Conservation (phyloP, 2,113 vertebrate species). For the Spizaetus ornatus region DNA sequence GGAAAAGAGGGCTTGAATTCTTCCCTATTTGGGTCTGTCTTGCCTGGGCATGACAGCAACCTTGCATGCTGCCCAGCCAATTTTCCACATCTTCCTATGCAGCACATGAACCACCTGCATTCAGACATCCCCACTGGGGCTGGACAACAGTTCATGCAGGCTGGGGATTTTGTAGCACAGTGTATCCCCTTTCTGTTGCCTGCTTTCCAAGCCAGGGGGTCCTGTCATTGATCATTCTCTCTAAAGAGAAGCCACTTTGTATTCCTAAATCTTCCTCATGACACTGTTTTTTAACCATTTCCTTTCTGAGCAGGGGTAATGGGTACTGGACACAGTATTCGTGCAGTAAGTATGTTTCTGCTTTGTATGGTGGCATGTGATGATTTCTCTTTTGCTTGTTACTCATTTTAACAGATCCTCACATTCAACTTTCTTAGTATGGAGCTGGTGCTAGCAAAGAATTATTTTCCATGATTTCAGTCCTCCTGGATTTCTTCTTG, state of each 20-base stretch:
- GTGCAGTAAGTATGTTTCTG: not conserved
- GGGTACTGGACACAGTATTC: not conserved
- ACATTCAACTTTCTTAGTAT: not conserved
- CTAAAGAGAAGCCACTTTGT: not conserved
- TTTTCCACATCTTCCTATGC: not conserved
- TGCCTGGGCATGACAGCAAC: not conserved
- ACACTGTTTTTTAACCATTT: not conserved
- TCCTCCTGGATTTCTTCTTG: not conserved
- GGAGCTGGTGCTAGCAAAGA: not conserved
- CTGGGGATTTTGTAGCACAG: not conserved
- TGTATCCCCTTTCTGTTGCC: not conserved
- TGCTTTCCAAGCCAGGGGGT: not conserved
- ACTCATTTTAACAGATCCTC: not conserved
- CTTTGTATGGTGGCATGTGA: not conserved
- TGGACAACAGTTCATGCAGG: not conserved
- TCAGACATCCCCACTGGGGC: not conserved
- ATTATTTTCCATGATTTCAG: not conserved
- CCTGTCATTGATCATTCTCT: not conserved
- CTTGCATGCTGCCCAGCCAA: fast-evolving
- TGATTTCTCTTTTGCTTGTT: not conserved
- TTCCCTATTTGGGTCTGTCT: not conserved
- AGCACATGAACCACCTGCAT: not conserved
- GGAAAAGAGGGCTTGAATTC: not conserved
- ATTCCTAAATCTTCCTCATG: not conserved
- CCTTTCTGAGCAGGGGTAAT: not conserved